Evolutionary conservation across 2,797 vertebrate species (phyloP).

Genomic region (Halcyon smyrnensis): DNA sequence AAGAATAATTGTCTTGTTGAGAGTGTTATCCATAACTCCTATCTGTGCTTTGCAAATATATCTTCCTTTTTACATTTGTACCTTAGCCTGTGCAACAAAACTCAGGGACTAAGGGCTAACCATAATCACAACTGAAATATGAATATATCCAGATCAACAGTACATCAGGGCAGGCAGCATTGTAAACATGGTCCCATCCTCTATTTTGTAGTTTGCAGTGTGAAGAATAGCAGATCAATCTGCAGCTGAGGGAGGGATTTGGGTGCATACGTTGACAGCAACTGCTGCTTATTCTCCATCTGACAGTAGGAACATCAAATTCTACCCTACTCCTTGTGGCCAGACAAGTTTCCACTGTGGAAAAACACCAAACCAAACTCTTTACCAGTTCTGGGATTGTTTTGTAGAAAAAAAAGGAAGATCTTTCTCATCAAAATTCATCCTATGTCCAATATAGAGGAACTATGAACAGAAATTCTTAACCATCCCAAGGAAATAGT

Average conservation of each 20-base stretch:
- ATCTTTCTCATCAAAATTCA: neutral
- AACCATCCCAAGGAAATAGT: neutral
- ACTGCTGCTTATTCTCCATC: neutral
- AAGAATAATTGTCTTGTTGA: neutral
- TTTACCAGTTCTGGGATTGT: neutral
- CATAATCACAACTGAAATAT: neutral
- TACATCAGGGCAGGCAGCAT: neutral
- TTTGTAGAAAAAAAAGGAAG: neutral
- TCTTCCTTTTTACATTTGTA: neutral
- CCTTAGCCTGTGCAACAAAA: neutral
- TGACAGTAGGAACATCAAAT: neutral
- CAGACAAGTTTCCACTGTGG: neutral
- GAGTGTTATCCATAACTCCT: neutral
- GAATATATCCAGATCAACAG: neutral
- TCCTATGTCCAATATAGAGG: neutral
- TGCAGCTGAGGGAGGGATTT: neutral
- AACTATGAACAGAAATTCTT: neutral
- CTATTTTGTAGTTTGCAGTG: neutral
- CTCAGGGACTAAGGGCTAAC: neutral
- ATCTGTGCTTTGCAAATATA: neutral
- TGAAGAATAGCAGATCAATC: neutral
- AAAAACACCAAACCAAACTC: neutral
- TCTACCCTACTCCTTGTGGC: neutral
- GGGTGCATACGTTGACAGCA: neutral
- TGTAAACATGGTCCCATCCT: neutral